Evolutionary conservation across 1,140 invertebrate species (phyloP).

Genomic region (Reticulitermes speratus): DNA sequence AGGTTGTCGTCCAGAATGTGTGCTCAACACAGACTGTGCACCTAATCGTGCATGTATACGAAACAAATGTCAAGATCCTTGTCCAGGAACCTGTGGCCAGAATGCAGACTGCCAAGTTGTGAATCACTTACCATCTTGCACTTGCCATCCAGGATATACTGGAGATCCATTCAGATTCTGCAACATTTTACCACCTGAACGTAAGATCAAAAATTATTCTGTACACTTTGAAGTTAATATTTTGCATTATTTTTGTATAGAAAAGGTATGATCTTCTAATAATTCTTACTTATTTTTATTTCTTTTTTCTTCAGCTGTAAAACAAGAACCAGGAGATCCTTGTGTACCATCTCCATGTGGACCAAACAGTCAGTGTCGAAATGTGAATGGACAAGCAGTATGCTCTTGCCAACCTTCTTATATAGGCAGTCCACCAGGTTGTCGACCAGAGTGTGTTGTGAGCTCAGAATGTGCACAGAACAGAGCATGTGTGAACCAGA

Average conservation of each 20-base stretch:
- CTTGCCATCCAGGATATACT: slow-evolving; percentile 65
- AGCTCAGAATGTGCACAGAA: slow-evolving; percentile 70
- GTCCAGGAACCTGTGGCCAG: slow-evolving; percentile 67
- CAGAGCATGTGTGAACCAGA: slow-evolving; percentile 73
- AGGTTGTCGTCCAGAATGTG: slow-evolving; percentile 73
- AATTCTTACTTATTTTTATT: slow-evolving; percentile 41
- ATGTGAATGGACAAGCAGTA: slow-evolving; percentile 67
- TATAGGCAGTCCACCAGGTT: slow-evolving; percentile 69
- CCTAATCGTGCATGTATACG: slow-evolving; percentile 66
- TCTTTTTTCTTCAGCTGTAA: slow-evolving; percentile 39
- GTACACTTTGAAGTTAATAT: too few species aligned
- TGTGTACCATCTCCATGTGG: slow-evolving; percentile 76
- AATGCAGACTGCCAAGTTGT: slow-evolving; percentile 73
- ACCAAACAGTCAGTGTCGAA: slow-evolving; percentile 71
- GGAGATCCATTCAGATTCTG: slow-evolving; percentile 69
- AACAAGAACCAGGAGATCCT: slow-evolving; percentile 51
- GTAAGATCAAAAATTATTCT: too few species aligned
- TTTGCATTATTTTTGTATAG: slow-evolving; percentile 32
- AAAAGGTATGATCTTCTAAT: slow-evolving; percentile 34
- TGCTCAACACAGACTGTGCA: slow-evolving; percentile 66
- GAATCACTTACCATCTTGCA: slow-evolving; percentile 70
- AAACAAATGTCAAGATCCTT: slow-evolving; percentile 71
- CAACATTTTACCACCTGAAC: slow-evolving; percentile 44
- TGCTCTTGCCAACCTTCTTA: slow-evolving; percentile 72
- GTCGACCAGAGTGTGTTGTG: slow-evolving; percentile 72